Conservation (phyloP, 1,140 invertebrate genomes). For the Pseudomyrmex gracilis region DNA sequence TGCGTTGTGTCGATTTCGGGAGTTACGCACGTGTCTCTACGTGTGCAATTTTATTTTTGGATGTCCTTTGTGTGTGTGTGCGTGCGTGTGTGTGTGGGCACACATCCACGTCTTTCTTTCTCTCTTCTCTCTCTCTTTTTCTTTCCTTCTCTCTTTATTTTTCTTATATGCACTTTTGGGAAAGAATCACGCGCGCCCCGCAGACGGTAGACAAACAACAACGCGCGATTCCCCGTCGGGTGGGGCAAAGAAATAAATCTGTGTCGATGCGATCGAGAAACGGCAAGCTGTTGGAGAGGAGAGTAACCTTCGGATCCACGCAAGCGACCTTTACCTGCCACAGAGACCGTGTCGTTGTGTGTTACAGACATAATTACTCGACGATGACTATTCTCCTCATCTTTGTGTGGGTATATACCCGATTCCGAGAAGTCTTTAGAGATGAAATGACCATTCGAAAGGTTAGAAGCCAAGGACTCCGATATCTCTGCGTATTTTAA, state of each 20-base stretch:
- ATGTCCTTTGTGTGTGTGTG: background rate
- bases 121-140: background rate
- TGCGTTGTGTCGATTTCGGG: background rate
- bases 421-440: conserved; percentile 69
- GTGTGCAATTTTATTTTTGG: conserved; percentile 43
- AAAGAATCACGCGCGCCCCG: background rate
- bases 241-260: conserved; percentile 61
- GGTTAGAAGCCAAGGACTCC: conserved; percentile 55
- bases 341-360: conserved; percentile 56
- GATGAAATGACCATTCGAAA: conserved; percentile 55
- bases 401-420: background rate
- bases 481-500: no score
- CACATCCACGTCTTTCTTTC: background rate
- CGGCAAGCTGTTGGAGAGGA: conserved; percentile 58
- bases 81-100: background rate
- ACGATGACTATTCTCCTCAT: conserved; percentile 65
- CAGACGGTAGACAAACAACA: conserved; percentile 20
- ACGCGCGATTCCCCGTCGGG: conserved; percentile 37
- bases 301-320: conserved; percentile 76
- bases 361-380: conserved; percentile 68
- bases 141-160: conserved; percentile 19
- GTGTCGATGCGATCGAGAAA: conserved; percentile 58
- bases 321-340: conserved; percentile 75
- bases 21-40: conserved; percentile 28
- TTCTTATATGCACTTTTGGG: background rate